Base-by-base conservation (phyloP, 2,797 vertebrate genomes). In the Decapterus maruadsi region DNA sequence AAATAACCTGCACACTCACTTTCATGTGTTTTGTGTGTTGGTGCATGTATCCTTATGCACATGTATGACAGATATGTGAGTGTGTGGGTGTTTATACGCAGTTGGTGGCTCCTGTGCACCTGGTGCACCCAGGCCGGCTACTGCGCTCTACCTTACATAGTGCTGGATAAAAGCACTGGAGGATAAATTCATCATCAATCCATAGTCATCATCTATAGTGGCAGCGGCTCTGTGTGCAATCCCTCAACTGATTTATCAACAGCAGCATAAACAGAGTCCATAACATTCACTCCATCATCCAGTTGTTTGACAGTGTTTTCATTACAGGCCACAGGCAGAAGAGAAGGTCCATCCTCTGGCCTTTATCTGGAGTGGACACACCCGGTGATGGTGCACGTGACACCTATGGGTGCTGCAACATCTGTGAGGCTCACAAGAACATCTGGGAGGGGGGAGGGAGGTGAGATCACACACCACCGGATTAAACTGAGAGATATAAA, bases 281-380 rank as follows among this genome's bases (percentile, higher is more conserved):
- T 68, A 51, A 70, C 29, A 78, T 62, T 29, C 38, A 61, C 48
- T 83, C 26, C 17, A 11, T 82, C 68, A 61, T 75, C 6, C 48
- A n/a, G 53, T 55, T 81, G 79, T 75, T 77, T 79, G 80, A 83
- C 75, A 75, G 17, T 31, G 68, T 78, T 78, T 87, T 84, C 20
- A 74, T 82, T 61, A 46, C 38, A 1, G 0, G n/a, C 34, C n/a
- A 13, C 26, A 2, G n/a, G 31, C 31, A 51, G 45, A 76, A 51
- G 74, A 64, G 20, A 65, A 40, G 58, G 57, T 16, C 42, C n/a
- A 5, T 67, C 34, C 20, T 26, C 5, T 1, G 45, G 72, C 19
- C 64, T 83, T 75, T 58, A 79, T 79, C 55, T 69, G 34, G 60
- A 54, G 26, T 36, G 48, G 66, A 59, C 69, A 26, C 68, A 46